Percentiles rank a stretch among this genome's conserved stretches.
Conservation (phyloP, 2,888 invertebrate species). For the Linhomoeus sp. region DNA sequence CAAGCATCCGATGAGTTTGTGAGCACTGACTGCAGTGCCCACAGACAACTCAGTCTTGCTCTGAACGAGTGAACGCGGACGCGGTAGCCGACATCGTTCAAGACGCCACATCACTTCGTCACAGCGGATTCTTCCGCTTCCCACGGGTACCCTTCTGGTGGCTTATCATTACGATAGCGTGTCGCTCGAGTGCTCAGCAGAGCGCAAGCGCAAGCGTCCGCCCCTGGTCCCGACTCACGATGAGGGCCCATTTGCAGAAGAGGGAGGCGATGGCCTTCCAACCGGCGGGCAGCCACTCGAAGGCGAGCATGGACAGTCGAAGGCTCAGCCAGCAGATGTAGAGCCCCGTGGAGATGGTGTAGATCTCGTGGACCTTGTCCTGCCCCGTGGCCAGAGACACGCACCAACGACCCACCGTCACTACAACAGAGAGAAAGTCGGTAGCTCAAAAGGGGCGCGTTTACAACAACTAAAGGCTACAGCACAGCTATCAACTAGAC, state of each 20-base stretch:
- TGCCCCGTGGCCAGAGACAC: constrained; percentile 26
- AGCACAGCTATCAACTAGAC: constrained; percentile 1
- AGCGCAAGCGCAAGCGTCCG: no score
- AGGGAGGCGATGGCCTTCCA: constrained; percentile 39
- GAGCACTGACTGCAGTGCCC: no score
- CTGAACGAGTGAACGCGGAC: no score
- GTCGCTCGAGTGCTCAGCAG: no score
- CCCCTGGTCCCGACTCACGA: constrained; percentile 25
- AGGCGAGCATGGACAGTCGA: constrained; percentile 55
- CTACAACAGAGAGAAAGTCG: not conserved
- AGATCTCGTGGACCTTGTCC: constrained; percentile 63
- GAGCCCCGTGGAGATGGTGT: constrained; percentile 80
- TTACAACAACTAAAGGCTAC: no score
- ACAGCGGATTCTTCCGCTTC: no score
- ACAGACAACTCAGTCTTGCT: no score
- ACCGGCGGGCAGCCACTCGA: constrained; percentile 73
- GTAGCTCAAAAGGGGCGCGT: not conserved
- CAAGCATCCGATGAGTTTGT: no score
- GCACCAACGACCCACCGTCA: not conserved
- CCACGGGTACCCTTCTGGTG: no score
- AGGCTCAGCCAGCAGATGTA: constrained; percentile 86
- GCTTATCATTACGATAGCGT: no score
- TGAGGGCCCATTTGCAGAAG: constrained; percentile 23
- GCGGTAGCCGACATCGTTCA: no score
- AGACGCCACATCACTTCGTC: no score